phyloP scores from a whole-genome alignment of 2,113 vertebrate genomes.

The Rostratula benghalensis region DNA sequence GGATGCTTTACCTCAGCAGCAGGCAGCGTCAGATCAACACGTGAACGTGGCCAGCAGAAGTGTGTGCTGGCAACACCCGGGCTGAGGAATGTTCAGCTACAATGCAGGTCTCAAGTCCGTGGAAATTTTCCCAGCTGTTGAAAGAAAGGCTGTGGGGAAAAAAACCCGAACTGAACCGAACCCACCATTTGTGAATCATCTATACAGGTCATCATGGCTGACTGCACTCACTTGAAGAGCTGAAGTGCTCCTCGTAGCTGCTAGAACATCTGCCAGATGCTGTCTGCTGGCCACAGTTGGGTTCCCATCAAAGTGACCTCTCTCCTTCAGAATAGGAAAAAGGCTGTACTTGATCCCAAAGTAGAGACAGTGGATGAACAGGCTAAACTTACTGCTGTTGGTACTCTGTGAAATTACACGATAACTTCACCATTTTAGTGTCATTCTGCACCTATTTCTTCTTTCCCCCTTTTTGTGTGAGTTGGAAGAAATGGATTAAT shows the following conservation, averaged over 20 bases:
- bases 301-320: background rate
- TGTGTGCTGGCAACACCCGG: background rate
- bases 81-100: background rate
- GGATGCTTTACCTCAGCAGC: background rate
- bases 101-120: background rate
- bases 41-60: background rate
- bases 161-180: background rate
- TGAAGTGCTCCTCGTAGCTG: background rate
- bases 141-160: background rate
- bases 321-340: background rate
- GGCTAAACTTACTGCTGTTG: background rate
- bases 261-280: background rate
- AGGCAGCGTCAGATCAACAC: background rate
- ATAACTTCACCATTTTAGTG: background rate
- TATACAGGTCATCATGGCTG: background rate
- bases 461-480: rapidly evolving
- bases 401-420: background rate
- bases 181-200: background rate
- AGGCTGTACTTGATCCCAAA: background rate
- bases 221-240: background rate
- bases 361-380: background rate
- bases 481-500: constrained; percentile 2
- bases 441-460: background rate
- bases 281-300: background rate
- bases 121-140: background rate